phyloP scores from a whole-genome alignment of 2,113 vertebrate genomes.

The Lethenteron reissneri region DNA sequence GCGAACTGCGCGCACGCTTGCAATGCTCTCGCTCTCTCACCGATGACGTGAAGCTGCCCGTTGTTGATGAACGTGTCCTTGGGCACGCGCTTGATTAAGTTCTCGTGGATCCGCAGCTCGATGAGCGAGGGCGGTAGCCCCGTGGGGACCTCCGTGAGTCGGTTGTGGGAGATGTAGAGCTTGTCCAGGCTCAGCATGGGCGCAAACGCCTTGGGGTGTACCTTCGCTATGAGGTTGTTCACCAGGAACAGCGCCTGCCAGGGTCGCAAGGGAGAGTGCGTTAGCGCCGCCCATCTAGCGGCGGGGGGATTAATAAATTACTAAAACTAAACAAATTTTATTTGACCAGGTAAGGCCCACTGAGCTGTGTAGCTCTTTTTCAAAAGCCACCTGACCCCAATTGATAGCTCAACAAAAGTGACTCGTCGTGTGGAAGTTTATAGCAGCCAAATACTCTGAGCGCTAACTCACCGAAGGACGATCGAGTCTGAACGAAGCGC shows the following conservation, averaged over 20 bases:
- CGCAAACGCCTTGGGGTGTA: conserved; percentile 74
- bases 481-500: too few relatives aligned
- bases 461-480: too few relatives aligned
- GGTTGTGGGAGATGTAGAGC: conserved; percentile 74
- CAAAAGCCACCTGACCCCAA: too few relatives aligned
- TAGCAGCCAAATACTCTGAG: too few relatives aligned
- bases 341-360: too few relatives aligned
- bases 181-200: conserved; percentile 45
- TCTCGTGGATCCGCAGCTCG: conserved; percentile 78
- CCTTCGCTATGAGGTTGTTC: conserved; percentile 72
- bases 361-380: too few relatives aligned
- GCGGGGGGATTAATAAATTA: too few relatives aligned
- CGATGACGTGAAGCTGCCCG: conserved; percentile 67
- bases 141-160: conserved; percentile 54
- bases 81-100: conserved; percentile 58
- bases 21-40: conserved; percentile 19
- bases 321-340: too few relatives aligned
- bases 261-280: neutral
- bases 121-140: conserved; percentile 58
- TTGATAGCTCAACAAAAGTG: too few relatives aligned
- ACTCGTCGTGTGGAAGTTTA: too few relatives aligned
- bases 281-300: too few relatives aligned
- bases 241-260: conserved; percentile 65
- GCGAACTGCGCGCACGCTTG: neutral
- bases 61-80: conserved; percentile 64